Percentiles rank a stretch among this genome's conserved stretches.
Evolutionary conservation across 2,888 invertebrate species (phyloP).

Genomic region (Gastracanthus pulcherrimus): DNA sequence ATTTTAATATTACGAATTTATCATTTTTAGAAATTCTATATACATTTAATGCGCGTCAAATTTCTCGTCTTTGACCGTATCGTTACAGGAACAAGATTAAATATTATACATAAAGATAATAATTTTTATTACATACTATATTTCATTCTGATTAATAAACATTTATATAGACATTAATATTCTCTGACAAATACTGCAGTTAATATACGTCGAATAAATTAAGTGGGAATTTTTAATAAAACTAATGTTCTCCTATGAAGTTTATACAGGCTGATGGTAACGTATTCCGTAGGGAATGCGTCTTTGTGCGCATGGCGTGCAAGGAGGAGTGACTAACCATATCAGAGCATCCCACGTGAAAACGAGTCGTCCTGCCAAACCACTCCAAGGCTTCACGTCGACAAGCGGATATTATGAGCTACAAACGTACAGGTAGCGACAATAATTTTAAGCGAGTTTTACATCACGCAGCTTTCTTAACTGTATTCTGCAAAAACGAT

Average conservation of each 20-base stretch:
- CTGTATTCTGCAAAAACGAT: not conserved
- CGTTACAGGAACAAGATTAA: too few relatives aligned
- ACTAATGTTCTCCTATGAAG: not conserved
- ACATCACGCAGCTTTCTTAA: constrained; percentile 32
- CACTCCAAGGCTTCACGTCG: constrained; percentile 66
- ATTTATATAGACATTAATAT: too few relatives aligned
- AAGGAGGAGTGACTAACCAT: constrained; percentile 51
- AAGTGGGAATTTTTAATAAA: not conserved
- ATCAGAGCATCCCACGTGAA: constrained; percentile 68
- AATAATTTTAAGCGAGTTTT: constrained; percentile 58
- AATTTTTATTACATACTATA: too few relatives aligned
- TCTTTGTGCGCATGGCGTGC: constrained; percentile 35
- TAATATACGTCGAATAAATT: not conserved
- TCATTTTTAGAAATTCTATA: too few relatives aligned
- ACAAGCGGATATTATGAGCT: constrained; percentile 62
- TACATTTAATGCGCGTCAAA: too few relatives aligned
- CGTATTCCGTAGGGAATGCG: not conserved
- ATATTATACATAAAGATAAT: too few relatives aligned
- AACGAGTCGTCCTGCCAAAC: constrained; percentile 67
- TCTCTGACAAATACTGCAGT: too few relatives aligned
- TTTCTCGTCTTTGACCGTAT: too few relatives aligned
- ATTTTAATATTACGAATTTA: too few relatives aligned
- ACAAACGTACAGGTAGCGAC: constrained; percentile 56
- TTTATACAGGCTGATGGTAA: not conserved
- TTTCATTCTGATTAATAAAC: too few relatives aligned